These are phyloP conservation scores for Antheraea mylitta DNA, from an alignment of 1,140 invertebrate genomes.

Conservation along the genomic window DNA sequence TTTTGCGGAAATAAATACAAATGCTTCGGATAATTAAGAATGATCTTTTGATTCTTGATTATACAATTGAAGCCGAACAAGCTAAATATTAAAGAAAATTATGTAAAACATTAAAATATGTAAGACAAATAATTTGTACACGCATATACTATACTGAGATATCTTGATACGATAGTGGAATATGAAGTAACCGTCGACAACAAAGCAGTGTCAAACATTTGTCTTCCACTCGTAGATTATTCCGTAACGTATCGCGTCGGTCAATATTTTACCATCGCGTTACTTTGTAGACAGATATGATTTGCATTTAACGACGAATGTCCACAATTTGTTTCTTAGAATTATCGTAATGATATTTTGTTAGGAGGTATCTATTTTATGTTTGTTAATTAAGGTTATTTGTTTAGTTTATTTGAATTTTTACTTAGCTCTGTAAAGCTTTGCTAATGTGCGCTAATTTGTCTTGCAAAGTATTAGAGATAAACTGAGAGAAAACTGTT, in stretches of 20 bases:
- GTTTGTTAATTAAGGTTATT: slow-evolving; percentile 7
- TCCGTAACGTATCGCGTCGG: slow-evolving; percentile 42
- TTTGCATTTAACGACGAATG: slow-evolving; percentile 30
- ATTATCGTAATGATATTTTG: slow-evolving; percentile 7
- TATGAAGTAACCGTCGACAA: slow-evolving; percentile 45
- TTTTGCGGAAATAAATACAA: too few species aligned
- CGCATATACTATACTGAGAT: slow-evolving; percentile 31
- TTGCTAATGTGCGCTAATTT: slow-evolving; percentile 8
- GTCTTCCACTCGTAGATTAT: slow-evolving; percentile 57
- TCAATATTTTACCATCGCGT: slow-evolving; percentile 49
- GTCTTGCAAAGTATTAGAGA: neutral
- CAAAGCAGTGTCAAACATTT: slow-evolving; percentile 50
- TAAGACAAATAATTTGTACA: slow-evolving; percentile 31
- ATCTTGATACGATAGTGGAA: slow-evolving; percentile 44
- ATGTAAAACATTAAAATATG: neutral
- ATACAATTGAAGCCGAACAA: too few species aligned
- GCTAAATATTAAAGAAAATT: neutral
- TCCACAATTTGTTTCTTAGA: slow-evolving; percentile 18
- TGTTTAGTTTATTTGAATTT: slow-evolving; percentile 2
- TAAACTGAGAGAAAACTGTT: neutral
- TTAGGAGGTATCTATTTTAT: neutral
- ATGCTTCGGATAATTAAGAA: too few species aligned
- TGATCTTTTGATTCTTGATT: too few species aligned
- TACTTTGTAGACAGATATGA: slow-evolving; percentile 40
- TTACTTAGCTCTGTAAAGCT: neutral